A percentile compares a stretch with the other conserved stretches of the same genome.
phyloP scores from a whole-genome alignment of 2,888 invertebrate genomes.

The Rosalia funebris region DNA sequence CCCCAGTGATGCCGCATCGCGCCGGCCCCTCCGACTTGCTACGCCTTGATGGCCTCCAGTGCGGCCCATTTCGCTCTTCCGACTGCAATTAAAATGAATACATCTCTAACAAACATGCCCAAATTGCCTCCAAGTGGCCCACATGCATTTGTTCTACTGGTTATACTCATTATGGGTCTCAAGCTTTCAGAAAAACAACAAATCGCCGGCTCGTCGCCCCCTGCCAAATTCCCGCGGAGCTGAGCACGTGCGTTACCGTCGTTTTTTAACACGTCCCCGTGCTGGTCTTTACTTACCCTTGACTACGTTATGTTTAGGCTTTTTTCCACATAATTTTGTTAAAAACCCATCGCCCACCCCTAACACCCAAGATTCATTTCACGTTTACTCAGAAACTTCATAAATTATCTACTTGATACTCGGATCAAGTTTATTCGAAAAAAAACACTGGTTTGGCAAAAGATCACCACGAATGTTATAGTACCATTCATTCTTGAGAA shows the following conservation, averaged over 20 bases:
- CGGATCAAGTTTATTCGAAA: too few relatives aligned
- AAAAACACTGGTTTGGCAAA: too few relatives aligned
- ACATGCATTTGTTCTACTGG: constrained; percentile 23
- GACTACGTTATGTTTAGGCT: too few relatives aligned
- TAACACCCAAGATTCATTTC: too few relatives aligned
- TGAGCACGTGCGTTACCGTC: background rate
- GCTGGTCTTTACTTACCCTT: constrained; percentile 7
- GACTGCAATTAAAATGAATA: constrained; percentile 70
- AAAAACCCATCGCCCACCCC: too few relatives aligned
- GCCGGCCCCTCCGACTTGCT: constrained; percentile 84
- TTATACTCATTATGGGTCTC: background rate
- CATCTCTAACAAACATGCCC: constrained; percentile 59
- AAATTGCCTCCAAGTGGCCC: constrained; percentile 17
- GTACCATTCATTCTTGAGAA: too few relatives aligned
- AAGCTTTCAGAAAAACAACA: too few relatives aligned
- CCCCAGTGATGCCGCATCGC: constrained; percentile 53
- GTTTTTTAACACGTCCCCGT: too few relatives aligned
- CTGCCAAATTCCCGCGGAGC: background rate
- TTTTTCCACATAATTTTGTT: too few relatives aligned
- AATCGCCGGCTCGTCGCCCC: background rate
- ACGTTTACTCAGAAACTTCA: too few relatives aligned
- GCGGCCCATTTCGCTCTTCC: constrained; percentile 71
- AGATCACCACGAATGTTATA: too few relatives aligned
- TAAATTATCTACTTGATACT: too few relatives aligned
- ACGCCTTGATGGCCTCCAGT: constrained; percentile 74